Percentiles rank a stretch among this genome's conserved stretches.
Conservation (phyloP, 2,888 invertebrate species). For the Lasioglossum figueresi region DNA sequence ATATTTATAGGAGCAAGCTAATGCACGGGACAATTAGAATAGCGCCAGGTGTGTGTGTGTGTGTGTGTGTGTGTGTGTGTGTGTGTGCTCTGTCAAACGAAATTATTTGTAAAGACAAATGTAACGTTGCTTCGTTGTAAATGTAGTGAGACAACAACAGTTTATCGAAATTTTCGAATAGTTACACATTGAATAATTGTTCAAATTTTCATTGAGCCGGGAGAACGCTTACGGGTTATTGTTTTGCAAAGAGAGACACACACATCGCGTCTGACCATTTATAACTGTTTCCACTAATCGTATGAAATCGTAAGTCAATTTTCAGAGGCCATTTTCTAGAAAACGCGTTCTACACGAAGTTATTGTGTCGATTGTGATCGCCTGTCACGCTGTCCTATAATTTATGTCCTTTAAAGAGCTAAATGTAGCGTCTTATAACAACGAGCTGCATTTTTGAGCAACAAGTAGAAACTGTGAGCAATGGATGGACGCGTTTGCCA, state of each 20-base stretch:
- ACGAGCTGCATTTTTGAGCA: not conserved
- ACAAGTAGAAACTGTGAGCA: not conserved
- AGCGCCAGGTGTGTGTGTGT: not conserved
- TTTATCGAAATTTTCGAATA: too few relatives aligned
- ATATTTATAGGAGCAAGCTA: not conserved
- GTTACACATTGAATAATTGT: not conserved
- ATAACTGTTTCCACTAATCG: not conserved
- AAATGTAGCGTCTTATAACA: not conserved
- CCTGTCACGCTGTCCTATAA: not conserved
- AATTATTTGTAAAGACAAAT: not conserved
- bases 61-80: not conserved
- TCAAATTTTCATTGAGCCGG: not conserved
- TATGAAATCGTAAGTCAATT: not conserved
- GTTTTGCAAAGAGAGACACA: not conserved
- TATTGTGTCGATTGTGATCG: not conserved
- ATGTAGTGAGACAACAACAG: too few relatives aligned
- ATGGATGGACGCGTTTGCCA: not conserved
- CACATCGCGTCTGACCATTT: not conserved
- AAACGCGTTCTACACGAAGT: not conserved
- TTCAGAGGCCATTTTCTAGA: not conserved
- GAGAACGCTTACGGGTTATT: not conserved
- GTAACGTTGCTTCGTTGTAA: too few relatives aligned
- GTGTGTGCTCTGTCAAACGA: not conserved
- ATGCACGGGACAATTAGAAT: not conserved
- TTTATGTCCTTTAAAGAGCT: not conserved